These are phyloP conservation scores for Drosophila sp. DNA, from an alignment of 1,140 invertebrate species.

Conservation along the genomic window DNA sequence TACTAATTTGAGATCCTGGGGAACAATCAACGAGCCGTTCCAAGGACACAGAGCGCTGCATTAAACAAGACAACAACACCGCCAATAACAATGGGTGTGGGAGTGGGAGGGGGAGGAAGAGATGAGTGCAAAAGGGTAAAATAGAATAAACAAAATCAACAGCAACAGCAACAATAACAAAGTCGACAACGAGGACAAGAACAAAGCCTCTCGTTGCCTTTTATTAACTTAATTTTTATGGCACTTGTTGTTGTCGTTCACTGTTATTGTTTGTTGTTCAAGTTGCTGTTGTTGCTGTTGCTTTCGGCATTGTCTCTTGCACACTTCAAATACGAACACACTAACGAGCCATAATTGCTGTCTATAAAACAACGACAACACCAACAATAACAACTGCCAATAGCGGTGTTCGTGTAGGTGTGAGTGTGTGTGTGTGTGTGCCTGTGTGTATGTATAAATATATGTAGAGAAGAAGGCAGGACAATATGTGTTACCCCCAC, in stretches of 20 bases:
- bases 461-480: conserved; percentile 3
- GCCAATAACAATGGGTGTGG: conserved; percentile 21
- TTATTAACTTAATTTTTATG: conserved; percentile 84
- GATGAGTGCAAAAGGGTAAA: conserved; percentile 62
- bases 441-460: too few relatives aligned
- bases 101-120: conserved; percentile 26
- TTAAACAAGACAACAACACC: conserved; percentile 63
- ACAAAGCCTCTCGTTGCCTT: conserved; percentile 78
- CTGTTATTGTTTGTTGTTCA: conserved; percentile 48
- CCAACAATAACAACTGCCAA: conserved; percentile 56
- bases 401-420: conserved; percentile 33
- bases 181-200: conserved; percentile 43
- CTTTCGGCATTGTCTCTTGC: conserved; percentile 65
- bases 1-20: conserved; percentile 61
- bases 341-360: conserved; percentile 83
- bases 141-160: conserved; percentile 68
- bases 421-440: conserved; percentile 29
- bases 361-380: conserved; percentile 64
- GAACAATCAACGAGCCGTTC: conserved; percentile 71
- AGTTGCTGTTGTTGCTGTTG: conserved; percentile 57
- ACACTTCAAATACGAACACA: conserved; percentile 80
- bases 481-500: conserved; percentile 21
- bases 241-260: conserved; percentile 70
- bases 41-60: conserved; percentile 73
- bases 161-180: conserved; percentile 35